These are phyloP conservation scores for Chrysopilus asiliformis DNA, from an alignment of 2,888 invertebrate genomes.

Conservation along the genomic window DNA sequence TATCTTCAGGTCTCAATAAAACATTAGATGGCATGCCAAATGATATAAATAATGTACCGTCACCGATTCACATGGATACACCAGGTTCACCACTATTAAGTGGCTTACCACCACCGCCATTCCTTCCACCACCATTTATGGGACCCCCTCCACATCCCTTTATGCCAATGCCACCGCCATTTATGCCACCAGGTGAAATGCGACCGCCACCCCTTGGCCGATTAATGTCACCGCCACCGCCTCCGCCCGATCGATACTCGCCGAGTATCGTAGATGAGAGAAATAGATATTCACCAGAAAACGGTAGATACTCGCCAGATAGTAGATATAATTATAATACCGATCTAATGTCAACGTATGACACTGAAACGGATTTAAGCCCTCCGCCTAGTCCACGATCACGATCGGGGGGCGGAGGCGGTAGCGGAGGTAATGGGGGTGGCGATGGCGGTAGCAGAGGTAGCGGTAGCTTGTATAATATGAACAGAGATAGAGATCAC, in stretches of 20 bases:
- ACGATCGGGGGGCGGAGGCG: constrained; percentile 33
- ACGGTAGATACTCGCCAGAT: constrained; percentile 43
- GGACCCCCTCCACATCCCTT: constrained; percentile 47
- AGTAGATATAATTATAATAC: constrained; percentile 38
- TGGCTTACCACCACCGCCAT: constrained; percentile 42
- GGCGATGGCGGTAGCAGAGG: constrained; percentile 25
- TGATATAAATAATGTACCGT: constrained; percentile 25
- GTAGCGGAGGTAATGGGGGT: constrained; percentile 9
- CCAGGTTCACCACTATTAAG: constrained; percentile 35
- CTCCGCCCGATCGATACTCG: constrained; percentile 24
- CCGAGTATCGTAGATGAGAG: constrained; percentile 25
- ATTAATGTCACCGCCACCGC: constrained; percentile 40
- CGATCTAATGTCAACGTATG: constrained; percentile 35
- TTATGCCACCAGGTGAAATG: constrained; percentile 41
- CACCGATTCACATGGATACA: constrained; percentile 34
- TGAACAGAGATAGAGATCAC: background rate
- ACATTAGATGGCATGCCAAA: constrained; percentile 15
- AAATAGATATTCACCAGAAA: constrained; percentile 30
- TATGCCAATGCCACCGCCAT: constrained; percentile 45
- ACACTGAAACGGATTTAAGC: constrained; percentile 54
- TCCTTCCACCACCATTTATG: constrained; percentile 49
- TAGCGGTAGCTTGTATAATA: constrained; percentile 10
- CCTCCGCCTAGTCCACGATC: constrained; percentile 46
- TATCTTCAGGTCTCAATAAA: background rate
- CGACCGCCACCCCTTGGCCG: constrained; percentile 42